Percentiles rank a stretch among this genome's conserved stretches.
These are phyloP conservation scores for Matsumurasca onukii DNA, from an alignment of 1,140 invertebrate species.

Conservation along the genomic window DNA sequence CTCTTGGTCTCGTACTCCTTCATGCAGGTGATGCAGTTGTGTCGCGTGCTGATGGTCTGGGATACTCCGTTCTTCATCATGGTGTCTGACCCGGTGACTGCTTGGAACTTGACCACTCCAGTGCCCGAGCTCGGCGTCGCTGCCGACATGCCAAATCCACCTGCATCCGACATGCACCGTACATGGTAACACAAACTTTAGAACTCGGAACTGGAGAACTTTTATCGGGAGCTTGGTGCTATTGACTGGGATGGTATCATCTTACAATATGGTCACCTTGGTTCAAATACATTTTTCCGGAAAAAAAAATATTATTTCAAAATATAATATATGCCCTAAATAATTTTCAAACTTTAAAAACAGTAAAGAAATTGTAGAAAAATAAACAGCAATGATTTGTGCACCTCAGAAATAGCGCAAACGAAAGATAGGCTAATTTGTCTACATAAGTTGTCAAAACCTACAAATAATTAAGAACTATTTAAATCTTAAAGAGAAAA, in stretches of 20 bases:
- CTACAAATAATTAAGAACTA: too few species aligned
- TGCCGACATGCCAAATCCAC: constrained; percentile 36
- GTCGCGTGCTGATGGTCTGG: constrained; percentile 82
- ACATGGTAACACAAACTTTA: constrained; percentile 44
- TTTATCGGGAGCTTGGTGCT: too few species aligned
- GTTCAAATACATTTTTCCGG: constrained; percentile 40
- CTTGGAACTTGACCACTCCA: constrained; percentile 81
- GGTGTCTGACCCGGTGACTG: constrained; percentile 84
- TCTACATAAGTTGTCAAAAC: too few species aligned
- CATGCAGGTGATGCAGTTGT: constrained; percentile 97
- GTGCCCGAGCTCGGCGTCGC: constrained; percentile 55
- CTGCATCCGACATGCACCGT: constrained; percentile 12
- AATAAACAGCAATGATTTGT: neutral
- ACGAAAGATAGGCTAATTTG: too few species aligned
- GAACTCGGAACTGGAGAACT: constrained; percentile 41
- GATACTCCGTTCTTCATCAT: constrained; percentile 84
- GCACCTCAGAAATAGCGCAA: too few species aligned
- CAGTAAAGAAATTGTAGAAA: constrained; percentile 31
- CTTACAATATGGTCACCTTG: too few species aligned
- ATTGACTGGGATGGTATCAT: too few species aligned
- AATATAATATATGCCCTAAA: too few species aligned
- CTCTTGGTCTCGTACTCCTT: constrained; percentile 96
- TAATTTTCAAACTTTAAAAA: too few species aligned
- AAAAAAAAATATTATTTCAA: constrained; percentile 43
- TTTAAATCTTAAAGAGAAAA: too few species aligned